Evolutionary conservation across 2,113 vertebrate species (phyloP).

Genomic region (Chionis minor): DNA sequence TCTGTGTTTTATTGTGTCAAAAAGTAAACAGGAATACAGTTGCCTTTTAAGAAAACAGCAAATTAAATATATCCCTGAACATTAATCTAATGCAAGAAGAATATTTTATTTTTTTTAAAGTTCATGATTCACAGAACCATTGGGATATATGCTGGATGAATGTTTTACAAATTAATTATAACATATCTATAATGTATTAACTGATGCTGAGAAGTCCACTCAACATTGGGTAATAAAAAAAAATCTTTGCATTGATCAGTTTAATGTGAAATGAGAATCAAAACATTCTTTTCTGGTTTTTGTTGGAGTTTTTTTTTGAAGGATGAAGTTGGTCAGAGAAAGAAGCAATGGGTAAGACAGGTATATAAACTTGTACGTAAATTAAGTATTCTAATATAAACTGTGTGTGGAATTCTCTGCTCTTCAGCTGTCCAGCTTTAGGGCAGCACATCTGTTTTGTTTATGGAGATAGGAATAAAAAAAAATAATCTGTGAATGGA

Average conservation of each 20-base stretch:
- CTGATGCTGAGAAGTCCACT: not conserved
- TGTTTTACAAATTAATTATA: not conserved
- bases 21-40: not conserved
- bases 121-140: not conserved
- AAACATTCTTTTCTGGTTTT: not conserved
- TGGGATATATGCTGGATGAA: not conserved
- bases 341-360: not conserved
- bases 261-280: not conserved
- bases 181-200: not conserved
- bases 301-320: not conserved
- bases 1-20: not conserved
- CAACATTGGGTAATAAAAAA: not conserved
- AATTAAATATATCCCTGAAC: not conserved
- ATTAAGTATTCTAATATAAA: not conserved
- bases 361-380: not conserved
- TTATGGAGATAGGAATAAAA: not conserved
- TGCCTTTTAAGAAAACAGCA: not conserved
- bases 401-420: not conserved
- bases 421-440: not conserved
- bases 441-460: not conserved
- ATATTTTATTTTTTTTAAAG: not conserved
- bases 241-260: not conserved
- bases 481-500: not conserved
- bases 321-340: not conserved
- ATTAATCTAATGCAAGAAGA: not conserved